Conservation (phyloP, 2,888 invertebrate genomes). For the Tetramorium bicarinatum region DNA sequence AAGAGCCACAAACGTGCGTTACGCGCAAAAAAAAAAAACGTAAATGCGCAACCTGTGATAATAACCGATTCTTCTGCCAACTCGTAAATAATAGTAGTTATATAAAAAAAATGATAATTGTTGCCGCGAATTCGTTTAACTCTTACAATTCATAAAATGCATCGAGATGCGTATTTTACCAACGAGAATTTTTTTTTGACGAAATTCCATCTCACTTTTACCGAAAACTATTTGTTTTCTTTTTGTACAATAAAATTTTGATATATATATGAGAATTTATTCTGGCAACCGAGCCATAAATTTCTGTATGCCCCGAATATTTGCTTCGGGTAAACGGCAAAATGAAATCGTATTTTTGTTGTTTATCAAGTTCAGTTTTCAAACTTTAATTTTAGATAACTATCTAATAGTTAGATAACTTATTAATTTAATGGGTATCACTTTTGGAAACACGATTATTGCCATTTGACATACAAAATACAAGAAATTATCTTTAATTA, state of each 20-base stretch:
- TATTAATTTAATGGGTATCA: not conserved
- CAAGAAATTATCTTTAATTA: not conserved
- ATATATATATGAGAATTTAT: not conserved
- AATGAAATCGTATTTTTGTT: not conserved
- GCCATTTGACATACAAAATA: too few species aligned
- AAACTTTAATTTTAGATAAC: not conserved
- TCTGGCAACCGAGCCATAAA: not conserved
- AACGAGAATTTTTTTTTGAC: conserved; percentile 14
- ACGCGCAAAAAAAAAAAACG: not conserved
- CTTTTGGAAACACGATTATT: not conserved
- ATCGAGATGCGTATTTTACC: not conserved
- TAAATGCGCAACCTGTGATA: not conserved
- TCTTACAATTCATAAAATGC: conserved; percentile 5
- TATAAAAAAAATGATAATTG: not conserved
- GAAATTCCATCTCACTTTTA: not conserved
- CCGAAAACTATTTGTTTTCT: not conserved
- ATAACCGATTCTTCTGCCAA: not conserved
- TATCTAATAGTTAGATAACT: not conserved
- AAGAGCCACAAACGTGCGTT: conserved; percentile 3
- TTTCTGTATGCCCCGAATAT: conserved; percentile 2
- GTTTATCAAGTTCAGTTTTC: not conserved
- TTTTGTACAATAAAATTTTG: conserved; percentile 6
- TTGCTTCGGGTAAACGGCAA: not conserved
- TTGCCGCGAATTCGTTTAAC: not conserved
- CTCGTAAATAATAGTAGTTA: not conserved